These are phyloP conservation scores for Tapirus indicus DNA, from an alignment of 2,797 vertebrate species.

Conservation along the genomic window DNA sequence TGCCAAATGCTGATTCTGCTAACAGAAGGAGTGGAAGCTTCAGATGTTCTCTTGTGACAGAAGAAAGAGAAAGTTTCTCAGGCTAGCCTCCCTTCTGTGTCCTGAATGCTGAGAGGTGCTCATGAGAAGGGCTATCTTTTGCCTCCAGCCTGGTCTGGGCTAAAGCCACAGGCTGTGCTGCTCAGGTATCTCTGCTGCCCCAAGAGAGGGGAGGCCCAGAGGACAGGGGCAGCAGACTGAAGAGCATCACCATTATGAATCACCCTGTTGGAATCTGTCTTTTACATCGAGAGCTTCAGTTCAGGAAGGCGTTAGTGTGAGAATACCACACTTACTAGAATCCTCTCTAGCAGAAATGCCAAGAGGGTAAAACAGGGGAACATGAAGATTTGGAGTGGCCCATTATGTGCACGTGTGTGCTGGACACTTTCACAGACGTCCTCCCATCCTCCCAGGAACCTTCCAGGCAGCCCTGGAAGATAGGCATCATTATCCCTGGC, in stretches of 20 bases:
- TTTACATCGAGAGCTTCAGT: neutral
- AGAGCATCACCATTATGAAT: neutral
- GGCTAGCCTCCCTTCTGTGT: slow-evolving; percentile 64
- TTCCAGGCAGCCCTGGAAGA: neutral
- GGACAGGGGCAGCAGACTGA: neutral
- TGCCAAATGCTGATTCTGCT: slow-evolving; percentile 86
- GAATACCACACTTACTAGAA: neutral
- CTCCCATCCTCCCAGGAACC: neutral
- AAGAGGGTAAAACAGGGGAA: neutral
- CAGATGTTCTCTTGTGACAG: slow-evolving; percentile 64
- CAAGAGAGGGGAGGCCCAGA: neutral
- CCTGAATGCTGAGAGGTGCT: slow-evolving; percentile 34
- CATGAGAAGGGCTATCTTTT: slow-evolving; percentile 2
- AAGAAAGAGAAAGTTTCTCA: slow-evolving; percentile 56
- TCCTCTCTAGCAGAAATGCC: neutral
- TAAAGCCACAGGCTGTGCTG: neutral
- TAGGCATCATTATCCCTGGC: neutral
- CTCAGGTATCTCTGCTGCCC: neutral
- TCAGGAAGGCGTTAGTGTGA: neutral
- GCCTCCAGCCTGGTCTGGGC: neutral
- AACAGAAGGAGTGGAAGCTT: slow-evolving; percentile 86
- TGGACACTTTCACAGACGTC: neutral
- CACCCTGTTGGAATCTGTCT: neutral
- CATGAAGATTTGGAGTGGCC: neutral
- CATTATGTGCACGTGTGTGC: rapidly evolving